phyloP scores from a whole-genome alignment of 2,797 vertebrate species.

The Cossypha niveicapilla region DNA sequence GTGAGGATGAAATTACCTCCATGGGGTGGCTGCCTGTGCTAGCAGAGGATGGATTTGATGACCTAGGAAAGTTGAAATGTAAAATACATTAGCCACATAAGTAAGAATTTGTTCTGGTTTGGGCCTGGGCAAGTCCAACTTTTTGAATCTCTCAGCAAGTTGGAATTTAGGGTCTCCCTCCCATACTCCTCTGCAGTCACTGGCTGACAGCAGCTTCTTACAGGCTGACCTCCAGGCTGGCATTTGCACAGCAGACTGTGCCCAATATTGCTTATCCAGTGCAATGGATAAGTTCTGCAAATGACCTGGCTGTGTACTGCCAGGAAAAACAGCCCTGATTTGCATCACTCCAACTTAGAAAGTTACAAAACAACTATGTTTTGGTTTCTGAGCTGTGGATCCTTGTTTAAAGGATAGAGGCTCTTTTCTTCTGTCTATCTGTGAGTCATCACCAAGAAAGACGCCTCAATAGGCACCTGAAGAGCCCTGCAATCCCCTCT shows the following conservation, averaged over 20 bases:
- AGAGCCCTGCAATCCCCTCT: neutral
- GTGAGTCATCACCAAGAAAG: neutral
- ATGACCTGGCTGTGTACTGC: neutral
- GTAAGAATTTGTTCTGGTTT: neutral
- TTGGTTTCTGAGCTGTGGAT: neutral
- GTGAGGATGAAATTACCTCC: neutral
- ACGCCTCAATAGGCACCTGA: neutral
- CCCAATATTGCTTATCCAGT: neutral
- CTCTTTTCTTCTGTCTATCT: neutral
- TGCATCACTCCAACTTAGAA: neutral
- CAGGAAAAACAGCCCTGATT: neutral
- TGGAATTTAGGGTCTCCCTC: neutral
- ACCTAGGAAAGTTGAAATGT: neutral
- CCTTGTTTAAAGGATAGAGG: neutral
- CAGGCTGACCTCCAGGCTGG: neutral
- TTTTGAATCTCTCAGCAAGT: neutral
- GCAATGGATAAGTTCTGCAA: neutral
- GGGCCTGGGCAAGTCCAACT: neutral
- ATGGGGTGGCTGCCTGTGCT: fast-evolving
- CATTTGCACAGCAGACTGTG: neutral
- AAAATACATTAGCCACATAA: neutral
- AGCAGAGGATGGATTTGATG: neutral
- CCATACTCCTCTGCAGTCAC: neutral
- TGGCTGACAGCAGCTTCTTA: neutral
- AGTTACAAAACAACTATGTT: neutral